Evolutionary conservation across 2,113 vertebrate species (phyloP), one percentile per base, ranked within the genome.

Genomic region (Osmerus eperlanus): DNA sequence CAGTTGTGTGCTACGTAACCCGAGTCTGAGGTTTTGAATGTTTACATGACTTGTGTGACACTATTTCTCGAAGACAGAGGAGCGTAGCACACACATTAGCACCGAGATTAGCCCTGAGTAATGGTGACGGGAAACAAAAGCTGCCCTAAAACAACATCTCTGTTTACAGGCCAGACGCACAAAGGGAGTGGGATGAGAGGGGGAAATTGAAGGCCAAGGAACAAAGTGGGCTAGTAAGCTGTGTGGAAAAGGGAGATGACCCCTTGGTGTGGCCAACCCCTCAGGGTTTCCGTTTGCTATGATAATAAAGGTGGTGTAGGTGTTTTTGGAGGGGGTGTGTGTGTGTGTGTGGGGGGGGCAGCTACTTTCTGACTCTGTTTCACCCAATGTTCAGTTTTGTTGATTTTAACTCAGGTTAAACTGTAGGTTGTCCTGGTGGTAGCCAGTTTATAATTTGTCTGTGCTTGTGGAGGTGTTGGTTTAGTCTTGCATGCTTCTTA

Each of bases 121-220:
- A 75, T 68, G 32, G 67, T 65, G 47, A 47, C 23, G 62, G 15
- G 29, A 11, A 3, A 3, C 2, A 54, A 68, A 68, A 36, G 32
- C 62, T n/a, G 53, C 41, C 7, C 61, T 23, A 65, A 73, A 78
- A 55, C 75, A 80, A 74, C 32, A 68, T 75, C 54, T 28, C 36
- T 72, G 72, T 77, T 72, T 4, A 63, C 73, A 53, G 21, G 11
- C 3, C 65, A 64, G 64, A 54, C 36, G 53, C 9, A 65, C 76
- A 78, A 84, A 84, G 76, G 63, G 19, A 66, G 62, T 59, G 75
- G 61, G 70, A 78, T 3, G 58, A 67, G 74, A 66, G 62, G 65
- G 65, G 55, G 28, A 60, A 70, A 79, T 2, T 67, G 36, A 62
- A 47, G 52, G 51, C 23, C n/a, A 54, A 19, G 28, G 28, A 56